phyloP scores from a whole-genome alignment of 92 coral and sea anemone genomes.

The Heteractis magnifica region DNA sequence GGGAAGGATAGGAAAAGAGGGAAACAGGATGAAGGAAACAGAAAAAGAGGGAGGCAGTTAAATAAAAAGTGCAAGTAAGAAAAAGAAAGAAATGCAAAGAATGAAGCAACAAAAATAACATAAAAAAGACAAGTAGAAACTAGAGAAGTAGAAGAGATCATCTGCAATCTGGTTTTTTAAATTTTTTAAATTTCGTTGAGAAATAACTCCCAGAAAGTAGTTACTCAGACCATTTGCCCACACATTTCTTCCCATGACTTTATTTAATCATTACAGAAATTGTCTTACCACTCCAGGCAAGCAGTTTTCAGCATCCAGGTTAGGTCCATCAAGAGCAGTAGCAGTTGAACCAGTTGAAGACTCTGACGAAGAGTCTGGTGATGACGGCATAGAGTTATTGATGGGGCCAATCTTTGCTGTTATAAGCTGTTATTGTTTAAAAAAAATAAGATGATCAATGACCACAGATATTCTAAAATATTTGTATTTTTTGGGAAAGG shows the following conservation, averaged over 20 bases:
- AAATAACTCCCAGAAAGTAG: not conserved
- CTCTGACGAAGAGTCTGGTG: constrained; percentile 98
- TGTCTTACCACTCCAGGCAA: constrained; percentile 96
- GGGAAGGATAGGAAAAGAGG: not conserved
- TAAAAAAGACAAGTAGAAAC: no score
- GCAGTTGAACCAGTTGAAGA: constrained; percentile 92
- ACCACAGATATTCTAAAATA: not conserved
- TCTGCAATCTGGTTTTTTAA: not conserved
- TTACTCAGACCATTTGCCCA: no score
- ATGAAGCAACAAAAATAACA: not conserved
- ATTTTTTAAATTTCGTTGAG: no score
- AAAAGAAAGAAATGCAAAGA: not conserved
- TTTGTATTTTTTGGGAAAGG: not conserved
- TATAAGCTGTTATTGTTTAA: constrained; percentile 59
- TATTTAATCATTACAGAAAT: not conserved
- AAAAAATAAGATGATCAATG: not conserved
- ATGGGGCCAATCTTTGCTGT: constrained; percentile 93
- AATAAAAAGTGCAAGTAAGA: not conserved
- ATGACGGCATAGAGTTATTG: constrained; percentile 97
- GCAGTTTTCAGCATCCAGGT: constrained; percentile 90
- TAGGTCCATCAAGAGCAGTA: constrained; percentile 95
- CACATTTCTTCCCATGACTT: not conserved
- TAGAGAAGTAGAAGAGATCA: not conserved
- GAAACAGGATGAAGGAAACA: not conserved
- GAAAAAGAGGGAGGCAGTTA: not conserved